Evolutionary conservation across 2,113 vertebrate species (phyloP).

Genomic region (Toxotes chatareus): DNA sequence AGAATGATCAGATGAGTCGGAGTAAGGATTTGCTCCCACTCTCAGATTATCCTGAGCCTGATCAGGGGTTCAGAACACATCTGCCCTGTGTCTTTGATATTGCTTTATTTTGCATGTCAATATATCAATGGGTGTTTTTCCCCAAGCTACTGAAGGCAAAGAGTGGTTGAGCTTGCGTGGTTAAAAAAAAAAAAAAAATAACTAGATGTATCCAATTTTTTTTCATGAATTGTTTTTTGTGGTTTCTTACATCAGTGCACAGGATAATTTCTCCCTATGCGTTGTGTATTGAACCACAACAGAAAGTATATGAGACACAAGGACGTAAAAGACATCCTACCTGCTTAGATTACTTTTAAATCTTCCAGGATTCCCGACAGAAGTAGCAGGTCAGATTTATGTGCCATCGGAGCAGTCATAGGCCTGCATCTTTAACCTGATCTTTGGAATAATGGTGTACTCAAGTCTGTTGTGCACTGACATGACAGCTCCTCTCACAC

Average conservation of each 20-base stretch:
- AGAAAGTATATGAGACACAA: constrained; percentile 28
- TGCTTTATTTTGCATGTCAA: constrained; percentile 75
- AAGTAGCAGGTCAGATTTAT: constrained; percentile 55
- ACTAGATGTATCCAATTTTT: constrained; percentile 34
- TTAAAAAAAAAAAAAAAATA: constrained; percentile 5
- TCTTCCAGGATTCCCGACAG: constrained; percentile 37
- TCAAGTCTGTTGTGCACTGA: constrained; percentile 52
- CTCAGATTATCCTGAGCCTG: constrained; percentile 37
- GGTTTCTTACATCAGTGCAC: constrained; percentile 38
- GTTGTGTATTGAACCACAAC: constrained; percentile 48
- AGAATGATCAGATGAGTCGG: constrained; percentile 33
- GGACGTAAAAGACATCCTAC: constrained; percentile 35
- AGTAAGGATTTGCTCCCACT: constrained; percentile 27
- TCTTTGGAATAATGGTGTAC: constrained; percentile 41
- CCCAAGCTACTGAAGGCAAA: constrained; percentile 51
- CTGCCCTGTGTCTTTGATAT: constrained; percentile 66
- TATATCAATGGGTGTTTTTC: constrained; percentile 61
- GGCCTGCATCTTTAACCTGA: constrained; percentile 36
- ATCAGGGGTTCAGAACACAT: constrained; percentile 42
- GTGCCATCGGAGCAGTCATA: constrained; percentile 55
- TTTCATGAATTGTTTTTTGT: constrained; percentile 38
- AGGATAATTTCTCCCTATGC: constrained; percentile 11
- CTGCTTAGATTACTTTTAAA: constrained; percentile 34
- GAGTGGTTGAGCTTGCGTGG: constrained; percentile 36
- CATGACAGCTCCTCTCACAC: constrained; percentile 49